Evolutionary conservation across 2,797 vertebrate species (phyloP).

Genomic region (Squalus acanthias): DNA sequence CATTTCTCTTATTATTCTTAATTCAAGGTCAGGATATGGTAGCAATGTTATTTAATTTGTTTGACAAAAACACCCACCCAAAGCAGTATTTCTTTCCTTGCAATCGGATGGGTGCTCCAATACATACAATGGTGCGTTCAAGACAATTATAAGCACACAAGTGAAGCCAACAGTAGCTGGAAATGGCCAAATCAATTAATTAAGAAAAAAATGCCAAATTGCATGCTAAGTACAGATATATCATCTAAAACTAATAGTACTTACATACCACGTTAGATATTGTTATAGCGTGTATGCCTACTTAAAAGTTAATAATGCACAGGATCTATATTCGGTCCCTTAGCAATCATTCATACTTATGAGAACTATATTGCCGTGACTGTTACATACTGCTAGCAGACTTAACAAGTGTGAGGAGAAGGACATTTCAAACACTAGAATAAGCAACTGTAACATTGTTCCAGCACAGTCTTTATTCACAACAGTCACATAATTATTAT

Average conservation of each 20-base stretch:
- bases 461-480: slow-evolving; percentile 1
- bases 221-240: neutral
- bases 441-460: neutral
- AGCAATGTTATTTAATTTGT: neutral
- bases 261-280: neutral
- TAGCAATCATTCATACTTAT: slow-evolving; percentile 22
- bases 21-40: neutral
- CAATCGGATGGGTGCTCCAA: neutral
- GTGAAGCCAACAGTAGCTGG: neutral
- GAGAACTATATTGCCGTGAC: neutral
- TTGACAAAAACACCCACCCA: neutral
- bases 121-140: neutral
- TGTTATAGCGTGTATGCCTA: neutral
- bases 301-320: neutral
- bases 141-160: slow-evolving; percentile 15
- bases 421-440: slow-evolving; percentile 7
- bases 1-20: neutral
- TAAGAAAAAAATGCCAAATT: neutral
- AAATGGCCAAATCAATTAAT: slow-evolving; percentile 3
- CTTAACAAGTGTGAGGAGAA: neutral
- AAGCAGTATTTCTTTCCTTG: neutral
- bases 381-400: neutral
- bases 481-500: neutral
- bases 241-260: neutral
- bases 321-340: neutral